phyloP scores from a whole-genome alignment of 2,113 vertebrate species.

The Galeopterus variegatus region DNA sequence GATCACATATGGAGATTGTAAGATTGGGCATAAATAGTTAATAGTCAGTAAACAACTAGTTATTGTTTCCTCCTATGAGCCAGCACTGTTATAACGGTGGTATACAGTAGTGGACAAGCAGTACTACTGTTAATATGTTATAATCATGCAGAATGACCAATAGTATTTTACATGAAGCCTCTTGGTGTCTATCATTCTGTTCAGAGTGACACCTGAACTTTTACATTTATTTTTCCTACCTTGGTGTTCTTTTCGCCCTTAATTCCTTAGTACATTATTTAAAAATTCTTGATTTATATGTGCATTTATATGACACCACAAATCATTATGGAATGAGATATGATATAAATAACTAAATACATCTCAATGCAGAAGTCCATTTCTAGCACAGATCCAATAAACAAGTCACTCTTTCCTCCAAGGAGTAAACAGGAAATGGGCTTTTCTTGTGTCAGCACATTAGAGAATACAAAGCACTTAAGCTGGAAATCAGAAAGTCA shows the following conservation, averaged over 20 bases:
- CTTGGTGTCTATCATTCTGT: background rate
- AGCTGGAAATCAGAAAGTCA: conserved; percentile 50
- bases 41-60: background rate
- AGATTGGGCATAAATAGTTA: background rate
- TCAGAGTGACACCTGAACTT: background rate
- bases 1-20: background rate
- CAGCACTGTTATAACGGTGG: background rate
- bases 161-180: background rate
- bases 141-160: background rate
- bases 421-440: conserved; percentile 39
- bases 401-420: background rate
- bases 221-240: background rate
- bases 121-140: background rate
- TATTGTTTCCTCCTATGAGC: background rate
- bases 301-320: background rate
- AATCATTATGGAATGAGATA: background rate
- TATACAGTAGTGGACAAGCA: background rate
- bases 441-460: conserved; percentile 39
- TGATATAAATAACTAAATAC: background rate
- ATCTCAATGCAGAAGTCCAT: background rate
- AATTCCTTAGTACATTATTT: background rate
- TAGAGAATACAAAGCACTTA: background rate
- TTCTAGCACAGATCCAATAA: background rate
- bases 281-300: background rate
- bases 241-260: background rate